Percentiles rank a stretch among this genome's conserved stretches.
Evolutionary conservation across 2,888 invertebrate genomes (phyloP).

Genomic region (Tetrapedia diversipes): DNA sequence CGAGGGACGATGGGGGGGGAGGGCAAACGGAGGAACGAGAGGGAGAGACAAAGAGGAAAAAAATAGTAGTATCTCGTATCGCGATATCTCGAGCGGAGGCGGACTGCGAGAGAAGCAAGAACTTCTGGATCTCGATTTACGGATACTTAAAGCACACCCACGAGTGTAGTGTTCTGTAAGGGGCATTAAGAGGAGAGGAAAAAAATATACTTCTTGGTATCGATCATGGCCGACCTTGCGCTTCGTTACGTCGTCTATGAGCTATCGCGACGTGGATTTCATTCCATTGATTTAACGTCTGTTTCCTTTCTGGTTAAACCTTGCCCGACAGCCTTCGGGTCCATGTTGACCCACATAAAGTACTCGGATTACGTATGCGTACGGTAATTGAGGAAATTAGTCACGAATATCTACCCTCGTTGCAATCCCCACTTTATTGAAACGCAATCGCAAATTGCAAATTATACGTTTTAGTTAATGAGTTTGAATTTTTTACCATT

Average conservation of each 20-base stretch:
- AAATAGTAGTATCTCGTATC: conserved; percentile 51
- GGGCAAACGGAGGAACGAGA: no score
- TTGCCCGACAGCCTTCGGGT: no score
- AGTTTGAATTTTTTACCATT: no score
- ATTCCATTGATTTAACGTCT: neutral
- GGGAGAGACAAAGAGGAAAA: neutral
- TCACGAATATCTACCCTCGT: no score
- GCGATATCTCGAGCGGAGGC: conserved; percentile 58
- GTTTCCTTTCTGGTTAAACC: neutral
- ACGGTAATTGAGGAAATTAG: no score
- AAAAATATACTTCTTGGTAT: conserved; percentile 19
- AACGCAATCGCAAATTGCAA: no score
- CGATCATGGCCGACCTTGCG: conserved; percentile 50
- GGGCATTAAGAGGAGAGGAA: conserved; percentile 26
- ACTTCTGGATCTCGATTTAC: conserved; percentile 64
- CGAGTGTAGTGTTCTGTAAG: conserved; percentile 49
- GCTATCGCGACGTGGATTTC: conserved; percentile 14
- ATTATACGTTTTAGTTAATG: no score
- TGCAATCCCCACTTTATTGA: no score
- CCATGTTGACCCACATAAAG: no score
- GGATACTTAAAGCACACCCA: conserved; percentile 61
- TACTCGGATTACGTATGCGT: no score
- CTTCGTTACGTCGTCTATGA: conserved; percentile 3
- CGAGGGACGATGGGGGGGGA: neutral
- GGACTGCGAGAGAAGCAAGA: conserved; percentile 52